phyloP scores from a whole-genome alignment of 2,888 invertebrate genomes.

The Tenthredo mesomela region DNA sequence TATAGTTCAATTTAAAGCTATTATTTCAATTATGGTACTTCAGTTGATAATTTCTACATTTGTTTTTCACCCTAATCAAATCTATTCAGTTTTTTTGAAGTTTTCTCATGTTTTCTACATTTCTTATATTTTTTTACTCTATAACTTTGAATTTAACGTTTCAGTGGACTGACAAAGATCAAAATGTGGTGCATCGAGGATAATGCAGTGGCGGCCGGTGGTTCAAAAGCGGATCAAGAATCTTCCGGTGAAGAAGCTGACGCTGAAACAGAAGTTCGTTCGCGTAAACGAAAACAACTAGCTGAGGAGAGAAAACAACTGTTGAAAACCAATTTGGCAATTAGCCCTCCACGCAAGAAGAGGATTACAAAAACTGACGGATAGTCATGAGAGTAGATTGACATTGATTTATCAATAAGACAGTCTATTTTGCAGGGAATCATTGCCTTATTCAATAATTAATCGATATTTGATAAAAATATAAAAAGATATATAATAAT shows the following conservation, averaged over 20 bases:
- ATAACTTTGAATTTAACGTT: background rate
- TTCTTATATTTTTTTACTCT: background rate
- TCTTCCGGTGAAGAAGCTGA: slow-evolving; percentile 23
- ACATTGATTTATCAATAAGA: background rate
- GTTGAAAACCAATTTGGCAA: background rate
- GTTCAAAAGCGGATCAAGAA: background rate
- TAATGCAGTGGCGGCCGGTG: background rate
- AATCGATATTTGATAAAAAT: slow-evolving; percentile 36
- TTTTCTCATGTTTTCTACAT: background rate
- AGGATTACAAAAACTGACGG: background rate
- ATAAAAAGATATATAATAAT: background rate
- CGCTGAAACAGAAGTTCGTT: background rate
- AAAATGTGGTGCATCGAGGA: background rate
- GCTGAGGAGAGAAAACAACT: slow-evolving; percentile 34
- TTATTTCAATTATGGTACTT: no score
- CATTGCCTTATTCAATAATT: slow-evolving; percentile 35
- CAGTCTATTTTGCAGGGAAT: slow-evolving; percentile 8
- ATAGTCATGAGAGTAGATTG: background rate
- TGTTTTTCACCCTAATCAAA: background rate
- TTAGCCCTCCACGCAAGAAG: slow-evolving; percentile 49
- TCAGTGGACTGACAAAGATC: slow-evolving; percentile 35
- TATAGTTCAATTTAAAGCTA: no score
- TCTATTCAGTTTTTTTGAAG: background rate
- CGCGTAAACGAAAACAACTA: slow-evolving; percentile 38
- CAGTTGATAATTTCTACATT: no score